These are phyloP conservation scores for Venturia canescens DNA, from an alignment of 1,140 invertebrate genomes.

Conservation along the genomic window DNA sequence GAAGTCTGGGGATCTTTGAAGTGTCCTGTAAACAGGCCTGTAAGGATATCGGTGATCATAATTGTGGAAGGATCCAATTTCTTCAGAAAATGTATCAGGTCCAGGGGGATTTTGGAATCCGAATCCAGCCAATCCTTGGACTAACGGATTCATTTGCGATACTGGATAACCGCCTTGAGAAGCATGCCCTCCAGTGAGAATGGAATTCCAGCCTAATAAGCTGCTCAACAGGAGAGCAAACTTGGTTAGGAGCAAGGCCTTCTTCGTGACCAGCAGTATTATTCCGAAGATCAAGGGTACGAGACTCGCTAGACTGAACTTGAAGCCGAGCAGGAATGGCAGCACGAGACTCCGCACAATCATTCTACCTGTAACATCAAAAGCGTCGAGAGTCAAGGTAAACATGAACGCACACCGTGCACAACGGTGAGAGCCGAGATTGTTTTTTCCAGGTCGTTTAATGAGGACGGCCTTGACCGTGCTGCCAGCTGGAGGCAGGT, in stretches of 20 bases:
- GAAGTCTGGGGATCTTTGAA: conserved; percentile 53
- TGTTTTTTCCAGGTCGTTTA: background rate
- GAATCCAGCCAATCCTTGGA: conserved; percentile 39
- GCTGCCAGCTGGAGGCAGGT: conserved; percentile 68
- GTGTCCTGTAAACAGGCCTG: conserved; percentile 49
- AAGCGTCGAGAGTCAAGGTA: conserved; percentile 50
- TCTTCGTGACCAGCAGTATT: conserved; percentile 83
- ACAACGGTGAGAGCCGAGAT: conserved; percentile 12
- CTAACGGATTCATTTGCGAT: conserved; percentile 33
- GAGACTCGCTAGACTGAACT: conserved; percentile 85
- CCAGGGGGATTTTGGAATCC: conserved; percentile 47
- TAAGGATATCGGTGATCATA: conserved; percentile 59
- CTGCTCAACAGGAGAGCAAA: conserved; percentile 83
- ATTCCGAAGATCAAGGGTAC: conserved; percentile 84
- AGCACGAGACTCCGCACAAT: conserved; percentile 82
- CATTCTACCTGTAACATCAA: conserved; percentile 80
- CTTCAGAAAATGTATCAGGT: conserved; percentile 30
- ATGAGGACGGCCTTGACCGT: conserved; percentile 65
- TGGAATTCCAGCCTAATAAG: conserved; percentile 78
- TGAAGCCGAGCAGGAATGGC: conserved; percentile 85
- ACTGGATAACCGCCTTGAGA: conserved; percentile 16
- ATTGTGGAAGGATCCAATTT: conserved; percentile 45
- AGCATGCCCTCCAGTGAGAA: conserved; percentile 50
- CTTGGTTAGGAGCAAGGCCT: conserved; percentile 85
- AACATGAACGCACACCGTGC: conserved; percentile 27